Evolutionary conservation across 1,140 invertebrate species (phyloP), one percentile per base, ranked within the genome.

Genomic region (Drosophila insularis): DNA sequence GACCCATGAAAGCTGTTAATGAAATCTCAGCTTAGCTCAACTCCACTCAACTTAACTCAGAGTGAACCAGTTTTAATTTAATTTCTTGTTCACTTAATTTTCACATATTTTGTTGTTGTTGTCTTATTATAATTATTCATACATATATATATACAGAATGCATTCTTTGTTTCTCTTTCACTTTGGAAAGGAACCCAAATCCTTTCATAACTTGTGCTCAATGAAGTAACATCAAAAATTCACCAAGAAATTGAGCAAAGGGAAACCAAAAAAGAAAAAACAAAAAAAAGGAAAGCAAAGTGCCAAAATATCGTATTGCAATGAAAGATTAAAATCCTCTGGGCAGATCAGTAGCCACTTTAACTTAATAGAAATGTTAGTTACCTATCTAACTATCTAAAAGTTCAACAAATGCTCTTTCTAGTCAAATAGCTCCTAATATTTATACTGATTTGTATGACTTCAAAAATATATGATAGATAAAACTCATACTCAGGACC

Each of bases 1-100:
- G 73, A 76, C 73, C 73, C 73, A 43, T 74, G 78, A 81, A 81
- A 77, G 74, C 74, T 70, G 74, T 68, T 77, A 77, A 77, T 77
- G 61, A 76, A 76, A 76, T 76, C 66, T 55, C 74, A 70, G 72
- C 73, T 70, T 58, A 68, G 64, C 32, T 63, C 54, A 19, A 21
- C 64, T 32, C 53, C 7, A 32, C 35, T 7, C 11, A 0, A 4
- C 4, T 3, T 55, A n/a, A n/a, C n/a, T n/a, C n/a, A n/a, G 17
- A 21, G 21, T 19, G 50, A 68, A 32, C 31, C 55, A 43, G 58
- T 54, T 72, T 70, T n/a, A 46, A 40, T 63, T 62, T 19, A 21
- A 31, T 35, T 17, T 21, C 14, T 35, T 14, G n/a, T 46, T 35
- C 13, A 58, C 10, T 23, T 27, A 27, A 27, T 5, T n/a, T 23